Base-by-base conservation (phyloP, 2,888 invertebrate genomes). In the Chloroclystis v-ata region DNA sequence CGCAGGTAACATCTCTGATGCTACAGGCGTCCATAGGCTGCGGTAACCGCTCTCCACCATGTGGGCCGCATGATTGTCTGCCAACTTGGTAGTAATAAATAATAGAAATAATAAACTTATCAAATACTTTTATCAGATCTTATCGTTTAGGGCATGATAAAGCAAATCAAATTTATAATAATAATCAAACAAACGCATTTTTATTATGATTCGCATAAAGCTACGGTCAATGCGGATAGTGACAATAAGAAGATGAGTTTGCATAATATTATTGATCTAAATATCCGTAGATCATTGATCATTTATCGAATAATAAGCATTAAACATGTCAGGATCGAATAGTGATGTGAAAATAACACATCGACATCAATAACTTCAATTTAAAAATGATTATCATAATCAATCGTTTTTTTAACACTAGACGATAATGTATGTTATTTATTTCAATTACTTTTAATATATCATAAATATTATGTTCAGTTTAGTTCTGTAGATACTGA, bases 241-340 rank as follows among this genome's bases (percentile, higher is more conserved):
- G 42, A 82, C 82, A 82, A 84, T 78, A 60, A 40, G 38, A 54
- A 70, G 76, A 86, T 87, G 87, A 87, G 80, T 80, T 77, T 82
- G 86, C 87, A 87, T 86, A 82, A 79, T 84, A 83, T 83, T 80
- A 85, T 84, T 82, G 83, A 82, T 82, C 82, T 61, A 81, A 84
- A 86, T 85, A 82, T 55, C 76, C 81, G 72, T 81, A 60, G 72
- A 85, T 81, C 87, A 85, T 86, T 83, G 76, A 84, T 86, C 87
- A 85, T 80, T 69, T 73, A 67, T 77, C 78, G 78, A 30, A 85
- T 83, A 82, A 78, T 78, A 69, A 69, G 72, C 71, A 72, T 78
- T 74, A 76, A 69, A 68, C 66, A 69, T 82, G 80, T 74, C 79
- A 78, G 59, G 70, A 14, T 26, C 61, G 5, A 20, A 7, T 72